These are phyloP conservation scores for Pantherophis guttatus DNA, from an alignment of 2,113 vertebrate genomes.

Conservation along the genomic window DNA sequence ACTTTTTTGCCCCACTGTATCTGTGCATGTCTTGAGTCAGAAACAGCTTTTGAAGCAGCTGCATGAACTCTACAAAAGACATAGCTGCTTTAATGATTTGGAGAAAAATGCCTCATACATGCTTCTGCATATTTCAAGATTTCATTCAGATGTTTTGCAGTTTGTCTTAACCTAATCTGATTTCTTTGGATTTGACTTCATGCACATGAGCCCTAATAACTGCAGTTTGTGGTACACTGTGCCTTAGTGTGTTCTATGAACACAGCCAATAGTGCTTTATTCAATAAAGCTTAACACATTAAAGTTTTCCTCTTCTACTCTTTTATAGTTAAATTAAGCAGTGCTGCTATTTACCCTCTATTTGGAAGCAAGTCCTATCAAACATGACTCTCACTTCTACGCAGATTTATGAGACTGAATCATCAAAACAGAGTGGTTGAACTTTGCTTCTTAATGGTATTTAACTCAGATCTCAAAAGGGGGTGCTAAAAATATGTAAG, in stretches of 20 bases:
- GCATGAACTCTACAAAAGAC: not conserved
- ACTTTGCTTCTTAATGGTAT: not conserved
- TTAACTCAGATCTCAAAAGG: not conserved
- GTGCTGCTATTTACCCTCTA: not conserved
- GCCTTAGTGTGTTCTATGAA: not conserved
- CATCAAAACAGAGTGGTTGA: not conserved
- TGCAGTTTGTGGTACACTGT: not conserved
- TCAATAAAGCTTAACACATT: not conserved
- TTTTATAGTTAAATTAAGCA: not conserved
- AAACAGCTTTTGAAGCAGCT: not conserved
- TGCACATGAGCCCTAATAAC: not conserved
- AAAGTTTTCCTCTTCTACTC: not conserved
- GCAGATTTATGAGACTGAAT: not conserved
- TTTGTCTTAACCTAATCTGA: not conserved
- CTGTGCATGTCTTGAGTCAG: not conserved
- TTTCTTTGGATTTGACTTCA: not conserved
- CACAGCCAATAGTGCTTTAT: not conserved
- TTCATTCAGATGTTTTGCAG: not conserved
- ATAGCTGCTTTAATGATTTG: not conserved
- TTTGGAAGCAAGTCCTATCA: not conserved
- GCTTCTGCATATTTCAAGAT: not conserved
- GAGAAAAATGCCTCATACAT: not conserved
- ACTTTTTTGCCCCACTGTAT: not conserved
- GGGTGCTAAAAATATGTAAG: too few relatives aligned
- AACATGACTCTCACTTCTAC: not conserved